These are phyloP conservation scores for Zaprionus africanus DNA, from an alignment of 1,140 invertebrate species.

Conservation along the genomic window DNA sequence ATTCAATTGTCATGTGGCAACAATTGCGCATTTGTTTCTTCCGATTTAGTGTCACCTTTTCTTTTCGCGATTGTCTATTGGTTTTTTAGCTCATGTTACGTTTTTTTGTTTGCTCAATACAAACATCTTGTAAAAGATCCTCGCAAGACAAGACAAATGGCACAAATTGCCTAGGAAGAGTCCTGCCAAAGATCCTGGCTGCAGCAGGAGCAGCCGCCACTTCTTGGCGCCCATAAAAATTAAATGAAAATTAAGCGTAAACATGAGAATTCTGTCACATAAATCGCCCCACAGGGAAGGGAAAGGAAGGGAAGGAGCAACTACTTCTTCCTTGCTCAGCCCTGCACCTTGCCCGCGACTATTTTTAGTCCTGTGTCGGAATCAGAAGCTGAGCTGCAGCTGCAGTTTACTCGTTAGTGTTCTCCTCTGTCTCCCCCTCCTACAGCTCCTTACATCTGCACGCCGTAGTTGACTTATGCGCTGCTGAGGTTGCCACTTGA, in stretches of 20 bases:
- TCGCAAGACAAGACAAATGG: constrained; percentile 50
- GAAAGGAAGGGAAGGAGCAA: background rate
- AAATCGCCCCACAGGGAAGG: constrained; percentile 49
- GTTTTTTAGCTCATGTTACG: constrained; percentile 83
- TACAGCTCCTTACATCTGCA: constrained; percentile 60
- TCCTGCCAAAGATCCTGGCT: background rate
- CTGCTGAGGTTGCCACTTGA: constrained; percentile 72
- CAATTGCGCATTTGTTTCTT: constrained; percentile 73
- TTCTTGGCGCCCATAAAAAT: constrained; percentile 80
- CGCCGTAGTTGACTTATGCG: constrained; percentile 55
- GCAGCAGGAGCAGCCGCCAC: constrained; percentile 29
- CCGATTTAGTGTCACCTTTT: constrained; percentile 70
- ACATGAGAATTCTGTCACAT: constrained; percentile 81
- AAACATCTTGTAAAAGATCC: constrained; percentile 1
- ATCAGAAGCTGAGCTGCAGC: constrained; percentile 36
- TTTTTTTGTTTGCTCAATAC: constrained; percentile 49
- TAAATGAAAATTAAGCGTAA: constrained; percentile 82
- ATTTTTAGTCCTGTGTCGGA: constrained; percentile 66
- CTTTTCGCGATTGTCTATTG: constrained; percentile 58
- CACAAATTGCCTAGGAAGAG: constrained; percentile 44
- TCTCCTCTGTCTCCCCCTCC: constrained; percentile 33
- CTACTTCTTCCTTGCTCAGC: background rate
- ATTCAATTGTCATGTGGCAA: constrained; percentile 74
- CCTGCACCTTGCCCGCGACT: constrained; percentile 63
- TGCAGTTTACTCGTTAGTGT: constrained; percentile 34